phyloP scores from a whole-genome alignment of 2,888 invertebrate species.

The Tachystola acroxantha region DNA sequence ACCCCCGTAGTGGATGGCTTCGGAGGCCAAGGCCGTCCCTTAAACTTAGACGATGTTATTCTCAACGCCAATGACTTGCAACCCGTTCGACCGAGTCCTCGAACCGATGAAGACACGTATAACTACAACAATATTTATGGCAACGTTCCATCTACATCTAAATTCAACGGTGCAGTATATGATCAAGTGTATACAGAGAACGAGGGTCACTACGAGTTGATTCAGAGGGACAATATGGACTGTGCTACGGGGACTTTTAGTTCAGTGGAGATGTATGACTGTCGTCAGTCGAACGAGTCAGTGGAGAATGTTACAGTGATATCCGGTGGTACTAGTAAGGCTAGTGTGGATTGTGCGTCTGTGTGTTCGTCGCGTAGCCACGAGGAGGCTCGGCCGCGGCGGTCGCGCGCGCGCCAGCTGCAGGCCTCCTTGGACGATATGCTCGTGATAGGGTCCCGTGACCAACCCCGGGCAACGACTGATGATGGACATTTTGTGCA shows the following conservation, averaged over 20 bases:
- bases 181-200: slow-evolving; percentile 67
- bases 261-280: slow-evolving; percentile 62
- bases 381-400: slow-evolving; percentile 59
- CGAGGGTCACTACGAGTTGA: slow-evolving; percentile 62
- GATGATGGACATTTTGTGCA: slow-evolving; percentile 67
- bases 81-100: slow-evolving; percentile 42
- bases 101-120: slow-evolving; percentile 65
- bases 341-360: slow-evolving; percentile 75
- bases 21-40: slow-evolving; percentile 64
- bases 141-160: slow-evolving; percentile 49
- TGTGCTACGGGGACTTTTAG: slow-evolving; percentile 55
- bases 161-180: slow-evolving; percentile 58
- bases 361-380: slow-evolving; percentile 79
- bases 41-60: slow-evolving; percentile 64
- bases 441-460: slow-evolving; percentile 64
- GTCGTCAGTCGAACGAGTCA: slow-evolving; percentile 62
- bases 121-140: slow-evolving; percentile 67
- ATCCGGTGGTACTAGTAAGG: slow-evolving; percentile 49
- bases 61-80: slow-evolving; percentile 56
- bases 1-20: slow-evolving; percentile 73
- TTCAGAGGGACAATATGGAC: slow-evolving; percentile 46
- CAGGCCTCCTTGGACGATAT: slow-evolving; percentile 80
- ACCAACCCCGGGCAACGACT: slow-evolving; percentile 37
- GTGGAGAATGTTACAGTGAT: slow-evolving; percentile 78
- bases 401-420: slow-evolving; percentile 42